phyloP scores from a whole-genome alignment of 2,797 vertebrate species.

The Sylvia borin region DNA sequence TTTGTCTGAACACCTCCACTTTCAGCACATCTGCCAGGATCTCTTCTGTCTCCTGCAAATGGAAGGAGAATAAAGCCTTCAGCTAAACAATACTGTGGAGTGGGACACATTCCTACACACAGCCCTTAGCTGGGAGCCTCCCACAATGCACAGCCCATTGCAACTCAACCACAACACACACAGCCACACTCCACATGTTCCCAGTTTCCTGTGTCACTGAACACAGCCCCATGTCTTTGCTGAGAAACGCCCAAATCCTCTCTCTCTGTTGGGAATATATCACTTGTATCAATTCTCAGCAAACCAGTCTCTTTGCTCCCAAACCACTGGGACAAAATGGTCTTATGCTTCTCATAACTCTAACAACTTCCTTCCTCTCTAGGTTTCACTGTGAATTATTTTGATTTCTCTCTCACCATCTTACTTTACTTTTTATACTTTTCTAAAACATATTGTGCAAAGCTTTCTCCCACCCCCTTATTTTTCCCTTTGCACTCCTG shows the following conservation, averaged over 20 bases:
- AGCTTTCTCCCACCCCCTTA: background rate
- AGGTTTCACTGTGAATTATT: background rate
- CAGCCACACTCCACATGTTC: background rate
- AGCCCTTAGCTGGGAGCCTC: background rate
- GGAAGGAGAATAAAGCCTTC: background rate
- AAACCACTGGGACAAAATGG: background rate
- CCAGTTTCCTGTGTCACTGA: background rate
- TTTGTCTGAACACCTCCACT: conserved; percentile 98
- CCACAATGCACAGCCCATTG: background rate
- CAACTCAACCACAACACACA: background rate
- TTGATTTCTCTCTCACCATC: background rate
- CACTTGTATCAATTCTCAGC: too few relatives aligned
- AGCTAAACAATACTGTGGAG: rapidly evolving
- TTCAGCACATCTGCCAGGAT: conserved; percentile 93
- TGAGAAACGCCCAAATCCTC: background rate
- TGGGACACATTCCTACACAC: background rate
- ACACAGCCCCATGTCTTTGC: background rate
- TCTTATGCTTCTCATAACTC: background rate
- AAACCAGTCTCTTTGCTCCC: background rate
- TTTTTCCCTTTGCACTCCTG: background rate
- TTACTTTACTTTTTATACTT: background rate
- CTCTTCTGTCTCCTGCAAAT: conserved; percentile 93
- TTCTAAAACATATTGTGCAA: background rate
- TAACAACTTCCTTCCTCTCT: background rate
- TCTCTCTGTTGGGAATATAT: background rate